Evolutionary conservation across 1,140 invertebrate species (phyloP).

Genomic region (Battus philenor): DNA sequence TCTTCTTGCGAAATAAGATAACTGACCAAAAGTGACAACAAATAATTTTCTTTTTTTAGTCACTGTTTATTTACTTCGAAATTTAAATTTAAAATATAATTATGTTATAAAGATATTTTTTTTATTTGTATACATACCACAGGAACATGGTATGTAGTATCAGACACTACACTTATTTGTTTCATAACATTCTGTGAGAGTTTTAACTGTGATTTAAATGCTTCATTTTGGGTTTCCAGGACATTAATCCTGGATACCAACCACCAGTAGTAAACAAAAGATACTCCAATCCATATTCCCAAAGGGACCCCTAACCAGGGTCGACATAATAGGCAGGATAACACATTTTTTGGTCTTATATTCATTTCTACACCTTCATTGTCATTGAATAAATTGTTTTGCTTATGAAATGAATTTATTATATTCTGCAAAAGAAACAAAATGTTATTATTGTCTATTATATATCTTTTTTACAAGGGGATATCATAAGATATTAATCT

Average conservation of each 20-base stretch:
- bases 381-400: background rate
- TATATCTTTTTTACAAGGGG: too few species aligned
- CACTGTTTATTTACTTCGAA: background rate
- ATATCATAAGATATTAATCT: too few species aligned
- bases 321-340: constrained; percentile 62
- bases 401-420: too few species aligned
- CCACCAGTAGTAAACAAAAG: constrained; percentile 66
- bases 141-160: constrained; percentile 43
- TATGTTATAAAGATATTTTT: background rate
- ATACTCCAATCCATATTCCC: constrained; percentile 59
- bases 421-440: too few species aligned
- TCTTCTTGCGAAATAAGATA: too few species aligned
- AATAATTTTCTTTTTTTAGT: too few species aligned
- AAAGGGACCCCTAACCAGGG: constrained; percentile 66
- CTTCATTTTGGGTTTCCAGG: constrained; percentile 65
- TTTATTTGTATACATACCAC: constrained; percentile 35
- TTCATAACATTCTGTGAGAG: constrained; percentile 48
- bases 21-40: too few species aligned
- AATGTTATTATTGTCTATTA: too few species aligned
- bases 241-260: constrained; percentile 57
- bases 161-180: constrained; percentile 39
- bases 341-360: constrained; percentile 56
- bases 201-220: constrained; percentile 57
- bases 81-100: background rate
- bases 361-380: constrained; percentile 34